Conservation (phyloP, 2,797 vertebrate genomes). For the Macroramphosus scolopax region DNA sequence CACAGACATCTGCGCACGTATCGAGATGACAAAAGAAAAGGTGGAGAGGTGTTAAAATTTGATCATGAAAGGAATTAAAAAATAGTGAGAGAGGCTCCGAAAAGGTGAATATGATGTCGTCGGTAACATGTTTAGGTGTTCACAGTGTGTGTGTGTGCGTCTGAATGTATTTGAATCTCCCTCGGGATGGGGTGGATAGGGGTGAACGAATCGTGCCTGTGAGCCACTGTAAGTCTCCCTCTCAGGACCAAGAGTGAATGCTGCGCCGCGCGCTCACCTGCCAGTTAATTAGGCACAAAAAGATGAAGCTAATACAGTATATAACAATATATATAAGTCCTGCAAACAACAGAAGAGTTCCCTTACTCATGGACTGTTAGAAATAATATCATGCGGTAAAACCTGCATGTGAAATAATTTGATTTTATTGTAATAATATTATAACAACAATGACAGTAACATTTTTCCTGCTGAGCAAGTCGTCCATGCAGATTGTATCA, state of each 20-base stretch:
- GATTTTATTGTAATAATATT: no score
- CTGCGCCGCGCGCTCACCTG: not conserved
- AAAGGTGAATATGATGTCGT: no score
- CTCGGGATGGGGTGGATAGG: conserved; percentile 42
- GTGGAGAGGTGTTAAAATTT: not conserved
- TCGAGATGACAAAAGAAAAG: not conserved
- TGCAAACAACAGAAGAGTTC: no score
- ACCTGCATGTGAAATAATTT: no score
- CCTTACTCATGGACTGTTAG: no score
- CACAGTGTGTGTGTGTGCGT: conserved; percentile 16
- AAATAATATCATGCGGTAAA: no score
- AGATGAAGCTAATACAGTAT: no score
- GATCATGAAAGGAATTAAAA: not conserved
- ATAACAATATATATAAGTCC: no score
- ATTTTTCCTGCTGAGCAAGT: not conserved
- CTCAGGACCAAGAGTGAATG: not conserved
- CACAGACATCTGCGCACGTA: not conserved
- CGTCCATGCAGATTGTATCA: no score
- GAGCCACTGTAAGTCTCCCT: conserved; percentile 11
- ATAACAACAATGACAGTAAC: not conserved
- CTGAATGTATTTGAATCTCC: conserved; percentile 33
- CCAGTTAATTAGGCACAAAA: no score
- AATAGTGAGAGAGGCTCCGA: not conserved
- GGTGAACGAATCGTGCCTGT: conserved; percentile 32
- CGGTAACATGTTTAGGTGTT: conserved; percentile 22